A percentile compares a stretch with the other conserved stretches of the same genome.
Evolutionary conservation across 2,888 invertebrate genomes (phyloP).

Genomic region (Clunio marinus): DNA sequence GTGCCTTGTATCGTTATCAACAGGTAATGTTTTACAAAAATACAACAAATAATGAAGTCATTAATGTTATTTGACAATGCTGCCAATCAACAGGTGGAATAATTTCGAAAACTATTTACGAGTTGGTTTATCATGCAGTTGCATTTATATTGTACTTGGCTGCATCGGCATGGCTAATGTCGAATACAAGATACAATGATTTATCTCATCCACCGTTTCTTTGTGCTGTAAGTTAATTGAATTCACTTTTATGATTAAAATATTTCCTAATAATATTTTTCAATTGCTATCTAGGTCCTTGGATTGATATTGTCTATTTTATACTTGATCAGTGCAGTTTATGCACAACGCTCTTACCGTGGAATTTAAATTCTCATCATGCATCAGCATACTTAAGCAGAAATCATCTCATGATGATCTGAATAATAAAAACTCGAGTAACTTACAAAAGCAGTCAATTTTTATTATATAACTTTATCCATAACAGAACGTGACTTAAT

Average conservation of each 20-base stretch:
- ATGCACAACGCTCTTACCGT: slow-evolving; percentile 72
- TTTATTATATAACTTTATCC: too few species aligned
- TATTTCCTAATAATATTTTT: slow-evolving; percentile 29
- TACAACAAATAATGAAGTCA: too few species aligned
- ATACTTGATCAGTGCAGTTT: slow-evolving; percentile 71
- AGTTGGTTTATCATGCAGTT: slow-evolving; percentile 73
- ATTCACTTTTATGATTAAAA: slow-evolving; percentile 12
- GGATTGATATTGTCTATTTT: slow-evolving; percentile 68
- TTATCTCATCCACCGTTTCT: slow-evolving; percentile 57
- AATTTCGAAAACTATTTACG: slow-evolving; percentile 74
- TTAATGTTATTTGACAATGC: too few species aligned
- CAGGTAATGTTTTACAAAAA: too few species aligned
- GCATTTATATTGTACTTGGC: slow-evolving; percentile 69
- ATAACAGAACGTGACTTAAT: too few species aligned
- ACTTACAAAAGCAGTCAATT: too few species aligned
- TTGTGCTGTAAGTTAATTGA: neutral
- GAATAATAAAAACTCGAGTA: too few species aligned
- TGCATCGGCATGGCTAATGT: slow-evolving; percentile 64
- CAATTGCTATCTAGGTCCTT: slow-evolving; percentile 60
- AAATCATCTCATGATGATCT: too few species aligned
- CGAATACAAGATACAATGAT: too few species aligned
- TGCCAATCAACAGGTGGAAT: slow-evolving; percentile 83
- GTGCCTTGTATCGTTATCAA: slow-evolving; percentile 70
- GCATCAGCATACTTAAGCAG: too few species aligned
- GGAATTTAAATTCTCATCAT: slow-evolving; percentile 59